Base-by-base conservation (phyloP, 2,888 invertebrate species). In the Thyatira batis region DNA sequence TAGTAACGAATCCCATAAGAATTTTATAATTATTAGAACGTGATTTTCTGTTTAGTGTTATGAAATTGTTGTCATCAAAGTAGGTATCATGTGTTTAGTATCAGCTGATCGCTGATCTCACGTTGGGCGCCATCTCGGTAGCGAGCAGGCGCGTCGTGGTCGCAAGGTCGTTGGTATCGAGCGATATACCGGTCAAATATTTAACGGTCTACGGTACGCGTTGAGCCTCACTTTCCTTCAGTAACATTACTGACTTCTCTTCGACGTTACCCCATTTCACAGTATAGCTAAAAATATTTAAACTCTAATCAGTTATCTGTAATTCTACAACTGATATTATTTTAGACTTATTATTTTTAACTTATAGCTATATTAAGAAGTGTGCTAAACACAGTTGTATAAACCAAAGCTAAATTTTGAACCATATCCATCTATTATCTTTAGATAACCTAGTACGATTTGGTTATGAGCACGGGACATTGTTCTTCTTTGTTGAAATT, bases 141-240 rank as follows among this genome's bases (percentile, higher is more conserved):
- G 67, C 69, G 78, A 79, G 80, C 81, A 80, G 76, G 80, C 78
- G 79, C 77, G 69, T 60, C 65, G 67, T 68, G 61, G 57, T 69
- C 65, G 71, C 84, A 83, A 85, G 85, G 85, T 84, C 85, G 73
- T 68, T 73, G 61, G 77, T 86, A 86, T 85, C 78, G 85, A 85
- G 79, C 86, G 84, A 77, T 17, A 39, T 63, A 67, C 70, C 69
- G 71, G 79, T 78, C 80, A 79, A 85, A 84, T 83, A 80, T 83
- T 83, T 79, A 79, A 78, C 77, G 65, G 73, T n/a, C n/a, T n/a
- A 75, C 65, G 63, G 61, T 70, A 71, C 66, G 61, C 58, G 67
- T 69, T 55, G 67, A 52, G 61, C 55, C 59, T 64, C 55, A 64
- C 61, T 71, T 67, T 57, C 57, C 60, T 61, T 60, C 61, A 57